phyloP scores from a whole-genome alignment of 2,113 vertebrate genomes.

The Damaliscus lunatus region DNA sequence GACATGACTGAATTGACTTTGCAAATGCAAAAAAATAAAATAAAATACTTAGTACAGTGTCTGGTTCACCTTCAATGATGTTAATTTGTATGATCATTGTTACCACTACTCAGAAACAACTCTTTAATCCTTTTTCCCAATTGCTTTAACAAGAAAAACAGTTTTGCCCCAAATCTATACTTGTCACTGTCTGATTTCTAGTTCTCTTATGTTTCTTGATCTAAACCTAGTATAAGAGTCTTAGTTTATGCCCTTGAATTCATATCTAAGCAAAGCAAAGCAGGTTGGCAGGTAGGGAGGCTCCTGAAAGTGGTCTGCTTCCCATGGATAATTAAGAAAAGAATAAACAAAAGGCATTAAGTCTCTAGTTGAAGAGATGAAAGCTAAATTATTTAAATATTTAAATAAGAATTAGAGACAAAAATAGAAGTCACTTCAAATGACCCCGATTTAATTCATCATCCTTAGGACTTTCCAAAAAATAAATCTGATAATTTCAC shows the following conservation, averaged over 20 bases:
- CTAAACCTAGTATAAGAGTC: not conserved
- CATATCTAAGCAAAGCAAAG: not conserved
- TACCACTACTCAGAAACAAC: not conserved
- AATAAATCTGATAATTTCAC: constrained; percentile 6
- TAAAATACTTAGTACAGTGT: not conserved
- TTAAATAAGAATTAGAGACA: not conserved
- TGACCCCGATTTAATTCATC: not conserved
- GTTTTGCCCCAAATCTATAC: not conserved
- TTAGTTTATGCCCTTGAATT: not conserved
- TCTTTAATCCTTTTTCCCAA: not conserved
- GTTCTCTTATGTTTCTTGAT: not conserved
- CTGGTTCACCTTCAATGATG: not conserved
- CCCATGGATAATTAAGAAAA: not conserved
- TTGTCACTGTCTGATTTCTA: not conserved
- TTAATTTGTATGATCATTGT: not conserved
- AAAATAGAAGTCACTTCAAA: constrained; percentile 26
- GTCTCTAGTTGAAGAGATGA: not conserved
- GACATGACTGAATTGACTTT: not conserved
- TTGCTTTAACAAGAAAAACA: not conserved
- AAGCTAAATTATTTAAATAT: constrained; percentile 15
- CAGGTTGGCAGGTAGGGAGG: not conserved
- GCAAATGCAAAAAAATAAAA: not conserved
- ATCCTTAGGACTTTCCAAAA: not conserved
- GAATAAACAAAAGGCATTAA: not conserved
- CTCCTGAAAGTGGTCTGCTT: not conserved